Evolutionary conservation across 2,113 vertebrate species (phyloP).

Genomic region (Carlito syrichta): DNA sequence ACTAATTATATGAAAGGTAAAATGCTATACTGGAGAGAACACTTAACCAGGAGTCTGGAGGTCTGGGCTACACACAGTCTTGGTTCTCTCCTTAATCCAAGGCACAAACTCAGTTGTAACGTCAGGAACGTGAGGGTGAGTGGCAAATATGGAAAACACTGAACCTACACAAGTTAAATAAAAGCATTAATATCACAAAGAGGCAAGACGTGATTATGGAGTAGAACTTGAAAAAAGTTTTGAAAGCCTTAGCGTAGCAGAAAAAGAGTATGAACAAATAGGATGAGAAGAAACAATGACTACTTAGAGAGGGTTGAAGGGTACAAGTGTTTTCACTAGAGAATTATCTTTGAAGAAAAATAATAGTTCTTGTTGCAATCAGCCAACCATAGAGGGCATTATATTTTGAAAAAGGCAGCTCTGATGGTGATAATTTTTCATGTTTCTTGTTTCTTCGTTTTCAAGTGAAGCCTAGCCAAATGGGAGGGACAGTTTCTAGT

Average conservation of each 20-base stretch:
- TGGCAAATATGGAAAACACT: neutral
- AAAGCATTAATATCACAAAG: neutral
- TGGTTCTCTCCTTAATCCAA: neutral
- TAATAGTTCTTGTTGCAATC: neutral
- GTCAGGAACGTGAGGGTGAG: neutral
- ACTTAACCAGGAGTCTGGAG: neutral
- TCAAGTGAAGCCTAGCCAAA: neutral
- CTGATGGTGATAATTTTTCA: neutral
- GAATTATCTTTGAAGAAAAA: neutral
- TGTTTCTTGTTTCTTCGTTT: neutral
- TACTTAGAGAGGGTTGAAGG: neutral
- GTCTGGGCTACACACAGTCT: neutral
- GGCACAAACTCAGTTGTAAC: neutral
- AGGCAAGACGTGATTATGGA: neutral
- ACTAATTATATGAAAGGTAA: neutral
- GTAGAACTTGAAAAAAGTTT: neutral
- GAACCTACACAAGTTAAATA: neutral
- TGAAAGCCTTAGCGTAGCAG: neutral
- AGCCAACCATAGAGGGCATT: neutral
- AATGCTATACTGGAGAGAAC: neutral
- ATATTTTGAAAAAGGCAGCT: neutral
- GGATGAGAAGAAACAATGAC: neutral
- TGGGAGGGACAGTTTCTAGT: neutral
- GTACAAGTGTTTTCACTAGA: neutral
- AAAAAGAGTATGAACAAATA: neutral